A percentile compares a stretch with the other conserved stretches of the same genome.
Conservation (phyloP, 2,113 vertebrate genomes). For the Gymnocephalus cernua region DNA sequence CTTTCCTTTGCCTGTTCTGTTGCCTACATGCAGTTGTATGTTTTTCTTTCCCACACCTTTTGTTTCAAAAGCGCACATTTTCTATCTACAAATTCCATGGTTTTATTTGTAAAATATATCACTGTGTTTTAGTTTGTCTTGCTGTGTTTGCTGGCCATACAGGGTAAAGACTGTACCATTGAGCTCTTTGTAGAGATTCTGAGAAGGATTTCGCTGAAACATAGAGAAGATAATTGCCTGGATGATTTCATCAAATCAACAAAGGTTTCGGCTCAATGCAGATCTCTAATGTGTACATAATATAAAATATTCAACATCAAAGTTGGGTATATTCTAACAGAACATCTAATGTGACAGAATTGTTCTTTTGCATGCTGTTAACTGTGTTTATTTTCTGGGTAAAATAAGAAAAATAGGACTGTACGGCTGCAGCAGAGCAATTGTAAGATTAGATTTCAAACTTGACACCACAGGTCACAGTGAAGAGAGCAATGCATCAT, state of each 20-base stretch:
- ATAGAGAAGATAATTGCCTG: constrained; percentile 4
- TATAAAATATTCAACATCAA: constrained; percentile 47
- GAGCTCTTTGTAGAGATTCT: constrained; percentile 35
- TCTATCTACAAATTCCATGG: constrained; percentile 15
- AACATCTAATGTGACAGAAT: constrained; percentile 18
- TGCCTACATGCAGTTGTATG: constrained; percentile 37
- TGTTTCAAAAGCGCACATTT: constrained; percentile 46
- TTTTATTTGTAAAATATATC: constrained; percentile 46
- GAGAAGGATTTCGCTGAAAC: constrained; percentile 16
- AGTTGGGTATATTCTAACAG: constrained; percentile 33
- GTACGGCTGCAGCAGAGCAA: constrained; percentile 22
- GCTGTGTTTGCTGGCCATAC: constrained; percentile 44
- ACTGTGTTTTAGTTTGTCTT: constrained; percentile 39
- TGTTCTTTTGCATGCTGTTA: constrained; percentile 21
- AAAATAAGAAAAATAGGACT: constrained; percentile 20
- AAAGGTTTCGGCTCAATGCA: constrained; percentile 23
- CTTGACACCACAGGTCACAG: not conserved
- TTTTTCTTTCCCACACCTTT: constrained; percentile 27
- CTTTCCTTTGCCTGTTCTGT: constrained; percentile 55
- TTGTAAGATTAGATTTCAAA: constrained; percentile 21
- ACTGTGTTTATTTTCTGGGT: constrained; percentile 40
- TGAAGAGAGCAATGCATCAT: constrained; percentile 25
- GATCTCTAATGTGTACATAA: constrained; percentile 21
- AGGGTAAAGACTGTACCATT: constrained; percentile 57
- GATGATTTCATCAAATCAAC: constrained; percentile 39